Conservation (phyloP, 2,797 vertebrate genomes). For the Eulemur mongoz region DNA sequence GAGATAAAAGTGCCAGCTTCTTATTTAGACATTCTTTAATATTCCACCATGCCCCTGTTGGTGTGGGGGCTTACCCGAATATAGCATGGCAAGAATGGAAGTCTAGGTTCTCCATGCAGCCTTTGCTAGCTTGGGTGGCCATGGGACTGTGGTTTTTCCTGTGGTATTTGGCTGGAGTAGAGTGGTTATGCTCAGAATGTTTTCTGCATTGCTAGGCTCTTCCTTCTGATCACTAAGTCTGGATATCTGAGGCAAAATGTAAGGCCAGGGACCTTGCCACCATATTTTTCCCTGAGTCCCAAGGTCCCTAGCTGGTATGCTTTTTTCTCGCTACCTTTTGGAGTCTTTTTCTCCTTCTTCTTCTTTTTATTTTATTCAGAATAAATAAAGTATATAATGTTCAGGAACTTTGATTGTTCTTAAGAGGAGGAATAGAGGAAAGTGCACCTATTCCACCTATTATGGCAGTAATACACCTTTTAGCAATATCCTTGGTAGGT, state of each 20-base stretch:
- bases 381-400: not conserved
- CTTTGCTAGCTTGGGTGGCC: too few relatives aligned
- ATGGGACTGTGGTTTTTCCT: not conserved
- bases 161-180: not conserved
- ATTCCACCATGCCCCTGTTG: not conserved
- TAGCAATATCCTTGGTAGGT: not conserved
- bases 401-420: not conserved
- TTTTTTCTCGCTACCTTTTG: too few relatives aligned
- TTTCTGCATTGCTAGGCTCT: not conserved
- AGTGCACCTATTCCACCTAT: not conserved
- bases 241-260: not conserved
- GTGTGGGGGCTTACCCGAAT: not conserved
- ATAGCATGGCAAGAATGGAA: not conserved
- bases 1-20: not conserved
- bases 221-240: not conserved
- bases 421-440: not conserved
- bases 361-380: not conserved
- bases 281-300: too few relatives aligned
- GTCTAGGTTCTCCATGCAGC: fast-evolving
- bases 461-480: too few relatives aligned
- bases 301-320: not conserved
- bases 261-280: not conserved
- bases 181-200: not conserved
- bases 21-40: not conserved
- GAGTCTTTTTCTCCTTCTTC: not conserved